Evolutionary conservation across 2,797 vertebrate genomes (phyloP), one percentile per base, ranked within the genome.

Genomic region (Falco cherrug): DNA sequence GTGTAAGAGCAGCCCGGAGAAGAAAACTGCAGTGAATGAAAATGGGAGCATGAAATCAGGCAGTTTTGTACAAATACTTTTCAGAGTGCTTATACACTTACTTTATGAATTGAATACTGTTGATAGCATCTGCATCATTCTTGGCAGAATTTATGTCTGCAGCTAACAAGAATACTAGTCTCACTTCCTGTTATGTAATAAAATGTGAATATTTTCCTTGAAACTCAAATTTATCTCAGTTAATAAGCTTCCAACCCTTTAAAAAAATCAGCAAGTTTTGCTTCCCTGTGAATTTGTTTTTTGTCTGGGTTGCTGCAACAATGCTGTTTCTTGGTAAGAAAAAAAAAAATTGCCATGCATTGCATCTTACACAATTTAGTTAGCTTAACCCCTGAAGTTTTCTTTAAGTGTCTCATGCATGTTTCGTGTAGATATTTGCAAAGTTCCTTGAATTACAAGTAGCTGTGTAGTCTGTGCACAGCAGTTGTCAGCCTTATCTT

Each of bases 381-480:
- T 63, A 43, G 39, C 39, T 41, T 43, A 73, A 83, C 22, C 1
- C 17, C 13, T 69, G 33, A 78, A 45, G 35, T n/a, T 84, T 91
- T 63, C 53, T 10, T 3, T 21, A 31, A 8, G 26, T 56, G 13
- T 39, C 9, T 10, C 20, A 29, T 1, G 4, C 2, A 1, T 16
- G 20, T 35, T 91, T 78, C 0, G 0, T 78, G 24, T 45, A 54
- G 28, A 3, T 50, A 26, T 41, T 65, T 61, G 18, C 21, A 78
- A 57, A 73, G 61, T 39, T 69, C 31, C 56, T 54, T 74, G 26
- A 45, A 59, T 74, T 74, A 9, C 14, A 29, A 26, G 22, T 67
- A 63, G 4, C 61, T 65, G 7, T 6, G 0, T 57, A 50, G 51
- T 74, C 29, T 64, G 0, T 60, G 26, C 33, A n/a, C 18, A 79